These are phyloP conservation scores for Stegodyphus mimosarum DNA, from an alignment of 1,140 invertebrate species.

Conservation along the genomic window DNA sequence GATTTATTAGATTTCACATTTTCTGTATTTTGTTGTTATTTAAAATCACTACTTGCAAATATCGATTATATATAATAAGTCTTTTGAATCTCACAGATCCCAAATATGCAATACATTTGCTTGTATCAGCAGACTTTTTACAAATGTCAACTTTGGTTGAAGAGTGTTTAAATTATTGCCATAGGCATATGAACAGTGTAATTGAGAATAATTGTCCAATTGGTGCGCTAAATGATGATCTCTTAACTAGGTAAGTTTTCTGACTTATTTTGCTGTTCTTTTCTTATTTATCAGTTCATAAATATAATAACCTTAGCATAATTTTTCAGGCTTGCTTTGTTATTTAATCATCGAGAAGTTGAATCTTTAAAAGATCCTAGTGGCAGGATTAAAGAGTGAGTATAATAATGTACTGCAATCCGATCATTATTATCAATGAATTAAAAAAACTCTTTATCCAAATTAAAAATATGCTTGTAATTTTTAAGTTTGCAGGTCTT, in stretches of 20 bases:
- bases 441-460: too few species aligned
- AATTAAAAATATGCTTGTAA: too few species aligned
- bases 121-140: conserved; percentile 60
- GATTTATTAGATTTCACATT: too few species aligned
- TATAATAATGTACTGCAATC: neutral
- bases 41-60: too few species aligned
- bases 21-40: too few species aligned
- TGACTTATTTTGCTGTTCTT: neutral
- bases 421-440: too few species aligned
- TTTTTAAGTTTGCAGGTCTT: too few species aligned
- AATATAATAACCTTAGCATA: too few species aligned
- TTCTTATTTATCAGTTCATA: neutral
- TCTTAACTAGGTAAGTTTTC: conserved; percentile 41
- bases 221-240: conserved; percentile 52
- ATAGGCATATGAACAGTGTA: conserved; percentile 58
- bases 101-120: conserved; percentile 58
- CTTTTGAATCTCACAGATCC: conserved; percentile 28
- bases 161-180: conserved; percentile 57
- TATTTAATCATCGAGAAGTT: conserved; percentile 59
- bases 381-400: conserved; percentile 59
- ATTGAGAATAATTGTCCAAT: conserved; percentile 59
- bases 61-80: too few species aligned
- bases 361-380: conserved; percentile 59
- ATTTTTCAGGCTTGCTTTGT: conserved; percentile 28
- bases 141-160: conserved; percentile 60